These are phyloP conservation scores for Ostrea denselamellosa DNA, from an alignment of 1,140 invertebrate genomes.

Conservation along the genomic window DNA sequence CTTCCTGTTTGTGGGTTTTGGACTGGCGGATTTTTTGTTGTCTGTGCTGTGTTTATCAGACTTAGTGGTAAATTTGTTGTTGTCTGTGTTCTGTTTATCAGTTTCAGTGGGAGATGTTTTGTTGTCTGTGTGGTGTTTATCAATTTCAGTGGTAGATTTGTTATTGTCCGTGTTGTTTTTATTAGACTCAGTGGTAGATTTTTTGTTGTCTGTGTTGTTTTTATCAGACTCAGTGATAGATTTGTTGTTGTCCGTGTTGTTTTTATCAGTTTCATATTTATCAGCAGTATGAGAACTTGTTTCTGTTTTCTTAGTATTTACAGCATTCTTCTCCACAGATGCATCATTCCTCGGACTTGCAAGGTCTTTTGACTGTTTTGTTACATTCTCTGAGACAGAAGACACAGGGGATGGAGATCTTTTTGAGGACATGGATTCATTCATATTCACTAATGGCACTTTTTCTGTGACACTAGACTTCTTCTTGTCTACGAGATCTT, in stretches of 20 bases:
- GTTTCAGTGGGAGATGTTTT: neutral
- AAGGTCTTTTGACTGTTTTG: neutral
- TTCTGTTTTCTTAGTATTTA: neutral
- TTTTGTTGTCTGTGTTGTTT: too few species aligned
- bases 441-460: constrained; percentile 14
- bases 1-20: neutral
- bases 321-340: neutral
- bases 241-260: neutral
- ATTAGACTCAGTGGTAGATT: too few species aligned
- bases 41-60: neutral
- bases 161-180: too few species aligned
- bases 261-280: constrained; percentile 12
- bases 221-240: too few species aligned
- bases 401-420: neutral
- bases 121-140: neutral
- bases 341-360: neutral
- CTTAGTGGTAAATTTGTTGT: too few species aligned
- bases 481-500: neutral
- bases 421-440: neutral
- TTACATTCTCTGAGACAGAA: constrained; percentile 9
- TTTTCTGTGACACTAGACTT: constrained; percentile 18
- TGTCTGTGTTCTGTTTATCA: too few species aligned
- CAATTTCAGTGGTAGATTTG: too few species aligned
- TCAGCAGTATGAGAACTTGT: constrained; percentile 40
- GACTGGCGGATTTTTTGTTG: constrained; percentile 1